Evolutionary conservation across 1,140 invertebrate species (phyloP), one percentile per base, ranked within the genome.

Genomic region (Hyphantria cunea): DNA sequence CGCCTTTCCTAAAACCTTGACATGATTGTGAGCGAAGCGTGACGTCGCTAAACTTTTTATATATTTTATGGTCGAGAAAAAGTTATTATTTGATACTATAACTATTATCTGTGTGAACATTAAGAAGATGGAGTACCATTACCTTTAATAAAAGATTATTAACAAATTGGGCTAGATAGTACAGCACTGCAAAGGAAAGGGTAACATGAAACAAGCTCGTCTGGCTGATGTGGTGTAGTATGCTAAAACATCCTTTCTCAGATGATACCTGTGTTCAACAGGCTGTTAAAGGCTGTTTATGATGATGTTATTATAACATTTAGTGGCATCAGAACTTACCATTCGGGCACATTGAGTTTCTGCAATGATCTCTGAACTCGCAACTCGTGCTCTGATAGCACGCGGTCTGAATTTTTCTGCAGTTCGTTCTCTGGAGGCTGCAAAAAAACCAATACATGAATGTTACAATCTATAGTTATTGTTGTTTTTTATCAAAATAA

Each of bases 391-490:
- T 98, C 97, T 51, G 96, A 96, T 76, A 97, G 92, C 83, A 95
- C 93, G 44, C 95, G 92, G 86, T 96, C 94, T 56, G 93, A 93
- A 81, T 94, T 93, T 92, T 97, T 97, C 92, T 97, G 95, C 76
- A 98, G 93, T 82, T 97, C 96, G 93, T 98, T 98, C 92, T 98
- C 97, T 65, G 97, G 97, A 74, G 96, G 96, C 96, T 97, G 93
- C 0, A 94, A 85, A 70, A 78, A 84, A 34, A 54, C 72, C 56
- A 63, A 52, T 9, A 42, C 53, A 42, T 44, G 8, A 10, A 37
- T 37, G 2, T 10, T 37, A 8, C 8, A 37, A 0, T 11, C 34
- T 4, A 37, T 1, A 37, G 34, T 37, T 1, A 37, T 37, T 8
- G 8, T 37, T 37, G 34, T 25, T 2, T 10, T 10, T 25, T 13